phyloP scores from a whole-genome alignment of 1,140 invertebrate species.

The Pseudomyrmex cubaensis region DNA sequence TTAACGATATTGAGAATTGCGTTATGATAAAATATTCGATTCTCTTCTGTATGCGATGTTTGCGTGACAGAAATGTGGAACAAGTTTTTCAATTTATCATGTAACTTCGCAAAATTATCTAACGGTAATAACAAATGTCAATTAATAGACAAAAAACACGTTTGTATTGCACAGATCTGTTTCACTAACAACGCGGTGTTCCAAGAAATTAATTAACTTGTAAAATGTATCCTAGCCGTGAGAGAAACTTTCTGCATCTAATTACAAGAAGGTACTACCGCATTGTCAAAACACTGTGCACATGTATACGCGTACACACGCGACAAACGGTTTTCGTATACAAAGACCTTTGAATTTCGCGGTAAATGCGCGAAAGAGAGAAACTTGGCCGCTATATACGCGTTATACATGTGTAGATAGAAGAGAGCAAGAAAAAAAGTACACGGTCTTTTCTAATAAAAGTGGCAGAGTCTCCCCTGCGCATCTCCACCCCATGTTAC shows the following conservation, averaged over 20 bases:
- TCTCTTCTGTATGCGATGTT: not conserved
- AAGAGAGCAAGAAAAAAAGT: conserved; percentile 14
- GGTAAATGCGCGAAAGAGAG: not conserved
- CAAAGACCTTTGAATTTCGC: not conserved
- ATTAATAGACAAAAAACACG: not conserved
- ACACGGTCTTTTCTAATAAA: conserved; percentile 69
- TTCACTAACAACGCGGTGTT: not conserved
- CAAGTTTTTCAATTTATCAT: not conserved
- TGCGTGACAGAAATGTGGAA: not conserved
- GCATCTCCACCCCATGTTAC: conserved; percentile 16
- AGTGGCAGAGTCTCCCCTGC: conserved; percentile 60
- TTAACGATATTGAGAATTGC: too few species aligned
- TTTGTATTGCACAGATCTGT: not conserved
- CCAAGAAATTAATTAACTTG: conserved; percentile 42
- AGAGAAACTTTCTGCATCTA: conserved; percentile 27
- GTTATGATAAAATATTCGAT: too few species aligned
- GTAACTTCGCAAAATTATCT: conserved; percentile 4
- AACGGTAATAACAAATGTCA: conserved; percentile 1
- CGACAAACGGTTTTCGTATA: not conserved
- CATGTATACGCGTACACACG: not conserved
- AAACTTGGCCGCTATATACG: not conserved
- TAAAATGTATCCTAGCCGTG: conserved; percentile 30
- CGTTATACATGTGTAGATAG: conserved; percentile 13
- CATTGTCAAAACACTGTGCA: not conserved
- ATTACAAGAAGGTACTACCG: conserved; percentile 17